phyloP scores from a whole-genome alignment of 2,888 invertebrate genomes.

The Clanis bilineata region DNA sequence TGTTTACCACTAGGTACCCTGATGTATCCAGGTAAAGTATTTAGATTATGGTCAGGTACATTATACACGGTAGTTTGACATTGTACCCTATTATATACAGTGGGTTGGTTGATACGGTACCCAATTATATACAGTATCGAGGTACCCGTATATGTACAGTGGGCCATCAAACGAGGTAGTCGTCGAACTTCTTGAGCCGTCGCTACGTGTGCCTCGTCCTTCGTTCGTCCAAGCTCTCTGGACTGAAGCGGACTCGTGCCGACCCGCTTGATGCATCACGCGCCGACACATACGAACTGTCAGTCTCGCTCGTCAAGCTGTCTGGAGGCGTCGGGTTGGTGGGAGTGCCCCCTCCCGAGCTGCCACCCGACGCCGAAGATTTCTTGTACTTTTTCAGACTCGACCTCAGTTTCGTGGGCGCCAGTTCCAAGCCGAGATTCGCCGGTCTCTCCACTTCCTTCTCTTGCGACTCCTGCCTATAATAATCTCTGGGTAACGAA shows the following conservation, averaged over 20 bases:
- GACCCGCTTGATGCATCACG: slow-evolving; percentile 87
- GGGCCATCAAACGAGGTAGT: slow-evolving; percentile 70
- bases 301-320: slow-evolving; percentile 90
- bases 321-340: slow-evolving; percentile 94
- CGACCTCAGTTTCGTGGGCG: slow-evolving; percentile 86
- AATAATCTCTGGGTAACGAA: slow-evolving; percentile 65
- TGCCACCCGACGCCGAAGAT: slow-evolving; percentile 77
- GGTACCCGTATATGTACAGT: background rate
- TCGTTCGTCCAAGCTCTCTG: slow-evolving; percentile 84
- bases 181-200: slow-evolving; percentile 73
- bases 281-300: slow-evolving; percentile 94
- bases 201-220: slow-evolving; percentile 72
- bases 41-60: no score
- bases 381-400: slow-evolving; percentile 89
- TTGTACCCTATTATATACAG: background rate
- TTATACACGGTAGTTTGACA: background rate
- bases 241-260: slow-evolving; percentile 90
- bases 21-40: background rate
- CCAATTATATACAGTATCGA: slow-evolving; percentile 8
- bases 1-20: background rate
- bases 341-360: slow-evolving; percentile 87
- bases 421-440: slow-evolving; percentile 84
- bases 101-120: slow-evolving; percentile 31
- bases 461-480: slow-evolving; percentile 64
- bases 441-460: slow-evolving; percentile 69